phyloP scores from a whole-genome alignment of 2,797 vertebrate genomes.

The Fistularia tabacaria region DNA sequence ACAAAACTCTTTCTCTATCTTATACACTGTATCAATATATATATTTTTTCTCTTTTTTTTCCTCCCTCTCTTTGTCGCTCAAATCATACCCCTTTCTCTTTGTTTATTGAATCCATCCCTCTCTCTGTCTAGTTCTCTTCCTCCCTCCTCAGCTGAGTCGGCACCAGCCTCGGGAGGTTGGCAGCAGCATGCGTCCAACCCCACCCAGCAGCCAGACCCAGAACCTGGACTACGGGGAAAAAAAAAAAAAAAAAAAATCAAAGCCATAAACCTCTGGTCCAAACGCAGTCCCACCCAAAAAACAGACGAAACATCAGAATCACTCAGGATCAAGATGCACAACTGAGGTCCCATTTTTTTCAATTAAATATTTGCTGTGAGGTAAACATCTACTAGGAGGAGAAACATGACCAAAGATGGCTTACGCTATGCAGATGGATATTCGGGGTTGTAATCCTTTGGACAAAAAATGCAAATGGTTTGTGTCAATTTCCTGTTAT shows the following conservation, averaged over 20 bases:
- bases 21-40: neutral
- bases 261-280: slow-evolving; percentile 28
- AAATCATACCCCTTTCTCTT: slow-evolving; percentile 4
- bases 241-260: slow-evolving; percentile 26
- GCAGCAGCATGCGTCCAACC: slow-evolving; percentile 18
- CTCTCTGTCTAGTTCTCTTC: neutral
- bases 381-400: slow-evolving; percentile 37
- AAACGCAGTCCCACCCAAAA: slow-evolving; percentile 38
- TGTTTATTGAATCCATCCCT: slow-evolving; percentile 7
- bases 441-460: slow-evolving; percentile 36
- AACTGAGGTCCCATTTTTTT: slow-evolving; percentile 18
- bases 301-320: slow-evolving; percentile 43
- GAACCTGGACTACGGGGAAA: slow-evolving; percentile 30
- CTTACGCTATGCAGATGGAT: slow-evolving; percentile 48
- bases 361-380: slow-evolving; percentile 5
- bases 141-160: slow-evolving; percentile 14
- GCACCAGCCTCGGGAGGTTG: slow-evolving; percentile 28
- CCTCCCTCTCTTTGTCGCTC: slow-evolving; percentile 9
- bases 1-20: neutral
- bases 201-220: slow-evolving; percentile 27
- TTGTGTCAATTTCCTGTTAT: slow-evolving; percentile 62
- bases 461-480: slow-evolving; percentile 50
- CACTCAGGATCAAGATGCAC: slow-evolving; percentile 25
- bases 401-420: slow-evolving; percentile 47
- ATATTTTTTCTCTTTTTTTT: slow-evolving; percentile 15